Evolutionary conservation across 2,888 invertebrate genomes (phyloP).

Genomic region (Mythimna lalbum): DNA sequence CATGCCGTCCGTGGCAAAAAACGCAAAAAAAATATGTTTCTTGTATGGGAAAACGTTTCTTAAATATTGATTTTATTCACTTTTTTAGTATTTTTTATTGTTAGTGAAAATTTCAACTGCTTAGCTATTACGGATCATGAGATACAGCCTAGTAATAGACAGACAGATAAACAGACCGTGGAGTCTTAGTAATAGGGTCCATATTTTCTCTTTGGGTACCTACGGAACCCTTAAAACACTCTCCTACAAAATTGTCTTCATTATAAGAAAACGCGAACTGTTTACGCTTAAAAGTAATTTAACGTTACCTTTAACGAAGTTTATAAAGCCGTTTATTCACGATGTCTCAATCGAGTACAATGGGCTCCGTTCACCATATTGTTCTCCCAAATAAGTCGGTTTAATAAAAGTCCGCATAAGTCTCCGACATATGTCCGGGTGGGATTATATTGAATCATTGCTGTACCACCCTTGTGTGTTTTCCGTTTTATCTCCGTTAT

Average conservation of each 20-base stretch:
- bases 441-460: conserved; percentile 86
- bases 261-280: conserved; percentile 34
- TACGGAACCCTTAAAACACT: background rate
- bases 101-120: no score
- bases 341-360: conserved; percentile 63
- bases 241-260: conserved; percentile 29
- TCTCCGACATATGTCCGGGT: conserved; percentile 81
- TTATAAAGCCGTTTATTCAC: conserved; percentile 58
- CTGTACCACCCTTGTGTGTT: conserved; percentile 71
- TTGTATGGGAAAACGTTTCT: no score
- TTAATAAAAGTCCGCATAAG: conserved; percentile 84
- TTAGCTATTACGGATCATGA: no score
- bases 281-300: conserved; percentile 36
- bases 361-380: conserved; percentile 66
- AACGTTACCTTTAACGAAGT: conserved; percentile 46
- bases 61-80: no score
- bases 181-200: no score
- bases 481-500: conserved; percentile 67
- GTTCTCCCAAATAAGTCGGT: conserved; percentile 79
- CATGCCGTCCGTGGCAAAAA: no score
- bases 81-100: no score
- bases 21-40: no score
- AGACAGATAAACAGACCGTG: no score
- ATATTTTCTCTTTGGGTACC: no score
- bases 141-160: no score